Base-by-base conservation (phyloP, 2,113 vertebrate species). In the Centropus bengalensis region DNA sequence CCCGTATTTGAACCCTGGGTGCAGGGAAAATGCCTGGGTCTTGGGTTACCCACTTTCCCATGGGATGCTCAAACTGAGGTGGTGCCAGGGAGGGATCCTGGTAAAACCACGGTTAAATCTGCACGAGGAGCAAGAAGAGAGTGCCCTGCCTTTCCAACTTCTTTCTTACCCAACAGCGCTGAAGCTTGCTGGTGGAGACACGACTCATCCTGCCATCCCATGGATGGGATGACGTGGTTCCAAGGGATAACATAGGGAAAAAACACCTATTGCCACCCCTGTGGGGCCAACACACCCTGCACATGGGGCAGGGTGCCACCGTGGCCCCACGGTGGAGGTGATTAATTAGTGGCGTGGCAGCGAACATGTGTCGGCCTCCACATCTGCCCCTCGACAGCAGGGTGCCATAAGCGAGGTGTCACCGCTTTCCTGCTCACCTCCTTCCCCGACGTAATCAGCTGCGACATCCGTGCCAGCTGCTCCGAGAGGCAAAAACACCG, bases 381-480 rank as follows among this genome's bases (percentile, higher is more conserved):
- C 97, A 97, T 97, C 96, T 97, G 97, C 96, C 97, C 97, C 86
- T 74, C 14, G 36, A 93, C 97, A 96, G 97, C 97, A 38, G 97
- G 97, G 94, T 36, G 60, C 93, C 67, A 4, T 10, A 54, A 63
- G 78, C 47, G 4, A 92, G 87, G 91, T 97, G 98, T 97, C 97
- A 85, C 96, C 30, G 62, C 86, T 70, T 95, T 92, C 83, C 88
- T 24, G 49, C 73, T 96, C 96, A 40, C 85, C 95, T 94, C 94
- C 93, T 91, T 96, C 94, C 93, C 86, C 32, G 91, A 95, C 62
- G 91, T 97, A 92, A 98, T 98, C 71, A 44, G 96, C 95, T 96
- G 96, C 95, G 97, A 98, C 97, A 97, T 55, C 38, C 9, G 4
- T 40, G 40, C 96, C 98, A 98, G 98, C 97, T 98, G 98, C 96